Conservation (phyloP, 2,888 invertebrate species). For the Alloscopus bannaensis region DNA sequence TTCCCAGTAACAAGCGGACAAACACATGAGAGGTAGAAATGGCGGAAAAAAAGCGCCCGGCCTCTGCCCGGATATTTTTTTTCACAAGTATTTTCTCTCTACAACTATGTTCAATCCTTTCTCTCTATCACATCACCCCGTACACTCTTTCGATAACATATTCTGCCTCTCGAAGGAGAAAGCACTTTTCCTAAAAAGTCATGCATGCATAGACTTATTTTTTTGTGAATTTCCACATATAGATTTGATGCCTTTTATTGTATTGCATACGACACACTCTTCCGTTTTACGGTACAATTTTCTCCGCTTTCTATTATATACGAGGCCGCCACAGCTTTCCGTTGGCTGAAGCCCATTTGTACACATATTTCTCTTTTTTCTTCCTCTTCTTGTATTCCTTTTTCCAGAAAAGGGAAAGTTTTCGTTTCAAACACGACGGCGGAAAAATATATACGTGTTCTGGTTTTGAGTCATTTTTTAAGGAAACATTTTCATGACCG, state of each 20-base stretch:
- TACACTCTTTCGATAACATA: too few relatives aligned
- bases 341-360: too few relatives aligned
- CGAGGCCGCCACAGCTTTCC: not conserved
- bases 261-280: slow-evolving; percentile 10
- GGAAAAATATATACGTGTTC: slow-evolving; percentile 29
- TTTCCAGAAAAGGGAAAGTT: slow-evolving; percentile 4
- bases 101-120: too few relatives aligned
- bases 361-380: not conserved
- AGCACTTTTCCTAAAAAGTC: too few relatives aligned
- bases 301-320: not conserved
- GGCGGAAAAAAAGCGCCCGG: too few relatives aligned
- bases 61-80: too few relatives aligned
- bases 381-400: not conserved
- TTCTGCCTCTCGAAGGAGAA: too few relatives aligned
- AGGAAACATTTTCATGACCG: slow-evolving; percentile 63
- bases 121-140: too few relatives aligned
- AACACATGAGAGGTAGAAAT: slow-evolving; percentile 10
- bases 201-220: not conserved
- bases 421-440: slow-evolving; percentile 4
- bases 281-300: slow-evolving; percentile 7
- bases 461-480: slow-evolving; percentile 57
- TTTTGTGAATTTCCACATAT: slow-evolving; percentile 18
- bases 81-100: too few relatives aligned
- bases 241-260: slow-evolving; percentile 21
- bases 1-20: too few relatives aligned